Base-by-base conservation (phyloP, 2,888 invertebrate species). In the Drosophila mulleri region DNA sequence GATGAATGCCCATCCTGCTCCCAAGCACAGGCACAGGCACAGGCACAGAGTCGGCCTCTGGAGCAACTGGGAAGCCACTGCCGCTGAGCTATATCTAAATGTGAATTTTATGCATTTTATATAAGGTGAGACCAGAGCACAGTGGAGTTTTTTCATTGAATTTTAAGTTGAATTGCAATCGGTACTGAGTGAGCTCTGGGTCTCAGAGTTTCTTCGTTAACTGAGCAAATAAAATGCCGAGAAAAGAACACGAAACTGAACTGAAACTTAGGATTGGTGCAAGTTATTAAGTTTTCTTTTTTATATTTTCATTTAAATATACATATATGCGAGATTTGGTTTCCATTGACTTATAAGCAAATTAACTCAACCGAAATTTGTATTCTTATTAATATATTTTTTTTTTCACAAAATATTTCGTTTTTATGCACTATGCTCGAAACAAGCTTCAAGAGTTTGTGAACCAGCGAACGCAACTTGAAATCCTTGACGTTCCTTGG, bases 81-180 rank as follows among this genome's bases (percentile, higher is more conserved):
- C 62, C 70, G 65, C 68, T 68, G 69, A 76, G 70, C 68, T 71
- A 75, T 69, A 72, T 78, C 84, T 75, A 83, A 84, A 83, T 86
- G 79, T 83, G 86, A 81, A 81, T 83, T 85, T 83, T 83, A 83
- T 83, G 75, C 79, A 85, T 83, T 83, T 81, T 85, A 76, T 71
- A 83, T 75, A 83, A 83, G 81, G 79, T 72, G 78, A 78, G 63
- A 59, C 26, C 14, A 16, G 7, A 8, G 29, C 37, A 82, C 82
- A 83, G 83, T 82, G 82, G 82, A n/a, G 14, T 7, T 16, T 16
- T 37, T 37, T 14, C 16, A 2, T 16, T 37, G 37, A 37, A 16
- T 16, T 16, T 37, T 0, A 37, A 37, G 6, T 37, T 16, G 1
- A 37, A 14, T 14, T 37, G 37, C 5, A 5, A 37, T 37, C 5